Percentiles rank a stretch among this genome's conserved stretches.
Conservation (phyloP, 2,888 invertebrate species). For the Silvanus unidentatus region DNA sequence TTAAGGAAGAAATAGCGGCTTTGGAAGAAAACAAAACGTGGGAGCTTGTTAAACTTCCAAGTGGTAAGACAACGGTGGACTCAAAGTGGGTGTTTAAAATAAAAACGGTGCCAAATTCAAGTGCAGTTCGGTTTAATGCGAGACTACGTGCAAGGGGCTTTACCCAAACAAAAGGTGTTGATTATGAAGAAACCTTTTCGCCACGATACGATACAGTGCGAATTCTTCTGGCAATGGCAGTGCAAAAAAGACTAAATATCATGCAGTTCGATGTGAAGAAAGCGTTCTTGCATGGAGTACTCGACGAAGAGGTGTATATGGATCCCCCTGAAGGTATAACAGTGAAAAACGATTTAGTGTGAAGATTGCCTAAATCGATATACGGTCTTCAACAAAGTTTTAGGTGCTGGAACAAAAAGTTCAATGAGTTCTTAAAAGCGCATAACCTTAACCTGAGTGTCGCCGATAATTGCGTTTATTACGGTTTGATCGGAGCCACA, state of each 20-base stretch:
- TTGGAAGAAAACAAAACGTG: neutral
- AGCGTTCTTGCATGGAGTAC: constrained; percentile 21
- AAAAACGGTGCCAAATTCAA: neutral
- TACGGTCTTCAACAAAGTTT: constrained; percentile 35
- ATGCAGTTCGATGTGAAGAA: constrained; percentile 25
- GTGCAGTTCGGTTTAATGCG: constrained; percentile 4
- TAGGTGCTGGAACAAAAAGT: constrained; percentile 20
- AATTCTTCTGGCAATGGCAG: constrained; percentile 16
- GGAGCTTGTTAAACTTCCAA: neutral
- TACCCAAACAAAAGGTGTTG: constrained; percentile 19
- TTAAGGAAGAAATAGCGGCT: neutral
- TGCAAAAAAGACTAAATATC: constrained; percentile 12
- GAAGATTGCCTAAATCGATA: constrained; percentile 29
- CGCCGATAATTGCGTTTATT: constrained; percentile 32
- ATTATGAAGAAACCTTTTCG: constrained; percentile 21
- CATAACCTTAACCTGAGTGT: constrained; percentile 23
- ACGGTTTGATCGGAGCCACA: neutral
- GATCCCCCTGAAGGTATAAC: constrained; percentile 16
- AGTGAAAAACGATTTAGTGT: constrained; percentile 19
- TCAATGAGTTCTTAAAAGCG: constrained; percentile 26
- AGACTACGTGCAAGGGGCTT: constrained; percentile 12
- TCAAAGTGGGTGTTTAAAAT: neutral
- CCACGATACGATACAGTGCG: constrained; percentile 19
- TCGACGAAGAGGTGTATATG: constrained; percentile 22
- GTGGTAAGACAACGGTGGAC: neutral